Conservation (phyloP, 2,113 vertebrate genomes). For the Eudyptes chrysolophus region DNA sequence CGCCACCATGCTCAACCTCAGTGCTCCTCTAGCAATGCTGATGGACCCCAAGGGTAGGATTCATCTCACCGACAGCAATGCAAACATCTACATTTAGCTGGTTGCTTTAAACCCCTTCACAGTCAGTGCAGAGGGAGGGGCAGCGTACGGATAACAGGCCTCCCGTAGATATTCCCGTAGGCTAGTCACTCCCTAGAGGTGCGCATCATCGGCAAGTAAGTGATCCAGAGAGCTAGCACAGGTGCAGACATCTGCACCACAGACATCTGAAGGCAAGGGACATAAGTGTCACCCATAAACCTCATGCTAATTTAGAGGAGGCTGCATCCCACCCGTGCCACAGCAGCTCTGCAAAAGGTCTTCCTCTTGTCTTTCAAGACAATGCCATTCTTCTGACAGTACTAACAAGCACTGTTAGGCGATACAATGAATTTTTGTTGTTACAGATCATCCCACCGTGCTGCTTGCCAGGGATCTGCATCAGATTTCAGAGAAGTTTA, state of each 20-base stretch:
- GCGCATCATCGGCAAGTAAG: rapidly evolving
- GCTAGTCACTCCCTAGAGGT: neutral
- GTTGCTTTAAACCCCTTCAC: neutral
- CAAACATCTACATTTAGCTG: neutral
- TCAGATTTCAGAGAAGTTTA: neutral
- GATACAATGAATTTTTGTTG: neutral
- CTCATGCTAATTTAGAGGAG: neutral
- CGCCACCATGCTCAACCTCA: neutral
- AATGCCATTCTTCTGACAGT: neutral
- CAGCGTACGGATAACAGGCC: neutral
- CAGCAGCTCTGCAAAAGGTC: neutral
- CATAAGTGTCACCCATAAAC: neutral
- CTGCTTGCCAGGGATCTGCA: neutral
- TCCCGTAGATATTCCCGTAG: neutral
- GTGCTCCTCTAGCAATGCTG: neutral
- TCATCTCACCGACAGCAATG: neutral
- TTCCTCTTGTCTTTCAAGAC: neutral
- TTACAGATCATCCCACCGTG: neutral
- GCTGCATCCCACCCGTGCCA: neutral
- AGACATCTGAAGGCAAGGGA: neutral
- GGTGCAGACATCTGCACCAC: neutral
- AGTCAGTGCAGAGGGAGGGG: neutral
- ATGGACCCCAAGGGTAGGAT: neutral
- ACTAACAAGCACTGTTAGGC: neutral
- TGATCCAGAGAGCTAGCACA: neutral